Evolutionary conservation across 2,888 invertebrate species (phyloP).

Genomic region (Heliconius ethilla): DNA sequence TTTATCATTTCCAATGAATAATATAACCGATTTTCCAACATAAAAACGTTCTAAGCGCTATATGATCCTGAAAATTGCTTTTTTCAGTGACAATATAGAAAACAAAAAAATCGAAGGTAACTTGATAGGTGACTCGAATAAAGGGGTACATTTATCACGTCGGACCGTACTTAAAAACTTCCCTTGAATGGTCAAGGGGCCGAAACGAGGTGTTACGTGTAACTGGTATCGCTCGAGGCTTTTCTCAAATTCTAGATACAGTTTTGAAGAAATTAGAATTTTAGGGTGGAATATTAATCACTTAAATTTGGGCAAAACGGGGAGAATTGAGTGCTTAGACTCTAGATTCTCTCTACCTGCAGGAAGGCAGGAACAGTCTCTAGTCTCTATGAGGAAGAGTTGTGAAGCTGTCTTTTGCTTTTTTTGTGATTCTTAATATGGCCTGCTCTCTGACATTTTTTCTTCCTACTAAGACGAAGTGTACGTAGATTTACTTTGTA

Average conservation of each 20-base stretch:
- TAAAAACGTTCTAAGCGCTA: slow-evolving; percentile 14
- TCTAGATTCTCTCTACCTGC: too few relatives aligned
- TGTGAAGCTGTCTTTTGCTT: too few relatives aligned
- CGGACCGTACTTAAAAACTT: slow-evolving; percentile 30
- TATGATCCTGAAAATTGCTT: slow-evolving; percentile 18
- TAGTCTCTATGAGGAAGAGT: too few relatives aligned
- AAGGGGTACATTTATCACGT: slow-evolving; percentile 31
- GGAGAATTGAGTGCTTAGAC: too few relatives aligned
- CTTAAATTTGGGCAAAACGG: neutral
- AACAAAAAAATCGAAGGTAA: slow-evolving; percentile 28
- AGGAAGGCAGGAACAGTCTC: too few relatives aligned
- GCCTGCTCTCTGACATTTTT: neutral
- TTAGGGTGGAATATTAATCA: neutral
- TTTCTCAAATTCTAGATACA: slow-evolving; percentile 1
- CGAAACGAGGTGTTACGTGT: slow-evolving; percentile 10
- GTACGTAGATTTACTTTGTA: too few relatives aligned
- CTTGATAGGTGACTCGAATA: slow-evolving; percentile 28
- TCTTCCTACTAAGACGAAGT: too few relatives aligned
- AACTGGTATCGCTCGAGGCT: slow-evolving; percentile 13
- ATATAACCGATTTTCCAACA: neutral
- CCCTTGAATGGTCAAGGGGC: slow-evolving; percentile 28
- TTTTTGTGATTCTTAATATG: too few relatives aligned
- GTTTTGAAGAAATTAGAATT: neutral
- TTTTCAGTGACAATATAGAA: slow-evolving; percentile 15
- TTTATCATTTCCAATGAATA: neutral